Percentiles rank a stretch among this genome's conserved stretches.
phyloP scores from a whole-genome alignment of 2,888 invertebrate genomes.

The Agriopis marginaria region DNA sequence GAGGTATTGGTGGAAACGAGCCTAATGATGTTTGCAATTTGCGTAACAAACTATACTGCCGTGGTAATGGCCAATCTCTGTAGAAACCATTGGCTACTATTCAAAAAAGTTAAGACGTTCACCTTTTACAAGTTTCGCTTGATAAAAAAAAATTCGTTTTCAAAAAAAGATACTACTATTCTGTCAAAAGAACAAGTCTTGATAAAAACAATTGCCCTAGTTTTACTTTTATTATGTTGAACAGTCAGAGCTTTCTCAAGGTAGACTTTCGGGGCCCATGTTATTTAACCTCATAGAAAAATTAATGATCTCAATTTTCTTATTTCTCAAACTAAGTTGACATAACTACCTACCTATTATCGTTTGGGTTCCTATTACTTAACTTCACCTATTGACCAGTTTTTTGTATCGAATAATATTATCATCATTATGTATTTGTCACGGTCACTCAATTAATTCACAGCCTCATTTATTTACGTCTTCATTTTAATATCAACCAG shows the following conservation, averaged over 20 bases:
- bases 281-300: not conserved
- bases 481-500: too few species aligned
- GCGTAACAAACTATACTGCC: slow-evolving; percentile 18
- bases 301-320: not conserved
- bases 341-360: not conserved
- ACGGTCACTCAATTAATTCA: slow-evolving; percentile 40
- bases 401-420: slow-evolving; percentile 4
- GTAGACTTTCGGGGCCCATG: not conserved
- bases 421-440: slow-evolving; percentile 25
- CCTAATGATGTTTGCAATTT: slow-evolving; percentile 28
- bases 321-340: not conserved
- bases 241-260: not conserved
- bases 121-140: not conserved
- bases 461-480: slow-evolving; percentile 17
- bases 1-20: slow-evolving; percentile 29
- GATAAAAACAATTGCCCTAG: not conserved
- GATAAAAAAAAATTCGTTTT: not conserved
- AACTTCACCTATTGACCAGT: slow-evolving; percentile 12
- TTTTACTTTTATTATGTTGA: not conserved
- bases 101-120: slow-evolving; percentile 3
- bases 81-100: slow-evolving; percentile 3
- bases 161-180: not conserved
- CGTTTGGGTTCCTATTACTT: not conserved
- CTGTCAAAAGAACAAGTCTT: not conserved
- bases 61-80: slow-evolving; percentile 12